phyloP scores from a whole-genome alignment of 35 echinoderm and acorn worm genomes.

The Lytechinus variegatus region DNA sequence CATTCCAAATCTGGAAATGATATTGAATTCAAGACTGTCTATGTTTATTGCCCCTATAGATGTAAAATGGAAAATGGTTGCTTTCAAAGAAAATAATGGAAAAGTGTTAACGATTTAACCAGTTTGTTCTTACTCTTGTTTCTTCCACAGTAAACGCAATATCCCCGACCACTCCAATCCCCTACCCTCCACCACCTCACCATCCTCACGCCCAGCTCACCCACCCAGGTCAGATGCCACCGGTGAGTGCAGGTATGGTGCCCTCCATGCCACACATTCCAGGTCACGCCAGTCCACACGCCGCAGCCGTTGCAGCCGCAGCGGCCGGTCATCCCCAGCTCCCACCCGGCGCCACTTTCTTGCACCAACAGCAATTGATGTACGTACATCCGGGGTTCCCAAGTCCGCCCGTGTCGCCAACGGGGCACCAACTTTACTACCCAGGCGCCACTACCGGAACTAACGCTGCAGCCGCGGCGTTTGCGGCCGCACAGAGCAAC shows the following conservation, averaged over 20 bases:
- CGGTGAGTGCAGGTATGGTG: slow-evolving; percentile 52
- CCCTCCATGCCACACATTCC: slow-evolving; percentile 61
- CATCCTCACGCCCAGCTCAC: slow-evolving; percentile 21
- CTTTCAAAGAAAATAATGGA: not conserved
- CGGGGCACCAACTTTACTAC: slow-evolving; percentile 66
- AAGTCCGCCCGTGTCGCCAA: slow-evolving; percentile 85
- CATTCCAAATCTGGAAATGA: too few relatives aligned
- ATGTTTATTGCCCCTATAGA: too few relatives aligned
- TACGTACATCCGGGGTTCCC: slow-evolving; percentile 61
- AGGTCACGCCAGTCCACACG: not conserved
- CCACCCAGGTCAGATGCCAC: slow-evolving; percentile 16
- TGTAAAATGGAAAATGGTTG: too few relatives aligned
- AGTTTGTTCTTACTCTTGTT: not conserved
- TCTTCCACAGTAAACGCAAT: slow-evolving; percentile 38
- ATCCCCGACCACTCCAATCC: slow-evolving; percentile 31
- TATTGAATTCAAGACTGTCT: too few relatives aligned
- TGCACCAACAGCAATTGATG: slow-evolving; percentile 52
- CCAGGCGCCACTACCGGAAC: slow-evolving; percentile 26
- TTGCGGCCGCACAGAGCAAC: slow-evolving; percentile 53
- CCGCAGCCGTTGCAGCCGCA: slow-evolving; percentile 30
- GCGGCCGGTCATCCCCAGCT: slow-evolving; percentile 59
- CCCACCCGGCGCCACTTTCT: slow-evolving; percentile 59
- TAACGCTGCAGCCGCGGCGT: not conserved
- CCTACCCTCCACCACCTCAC: not conserved
- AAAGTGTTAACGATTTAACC: not conserved